phyloP scores from a whole-genome alignment of 2,113 vertebrate species.

The rabbit (Oryctolagus cuniculus) region mOryCun1.1 NC_091439.1:91945001-91945500 shows the following conservation, averaged over 20 bases:
- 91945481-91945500: neutral
- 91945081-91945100: neutral
- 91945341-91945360: neutral
- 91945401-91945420: neutral
- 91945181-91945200: neutral
- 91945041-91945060: neutral
- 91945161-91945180: neutral
- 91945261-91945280: neutral
- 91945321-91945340: neutral
- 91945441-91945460: neutral
- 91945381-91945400: neutral
- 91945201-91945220: neutral
- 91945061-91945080: neutral
- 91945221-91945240: neutral
- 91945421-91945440: neutral
- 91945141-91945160: neutral
- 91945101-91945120: neutral
- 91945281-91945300: neutral
- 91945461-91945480: neutral
- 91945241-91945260: neutral
- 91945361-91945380: neutral
- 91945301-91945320: neutral
- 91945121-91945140: neutral
- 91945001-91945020: no score
- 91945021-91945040: no score